These are phyloP conservation scores for Drosophila sp. DNA, from an alignment of 1,140 invertebrate species.

Conservation along the genomic window DNA sequence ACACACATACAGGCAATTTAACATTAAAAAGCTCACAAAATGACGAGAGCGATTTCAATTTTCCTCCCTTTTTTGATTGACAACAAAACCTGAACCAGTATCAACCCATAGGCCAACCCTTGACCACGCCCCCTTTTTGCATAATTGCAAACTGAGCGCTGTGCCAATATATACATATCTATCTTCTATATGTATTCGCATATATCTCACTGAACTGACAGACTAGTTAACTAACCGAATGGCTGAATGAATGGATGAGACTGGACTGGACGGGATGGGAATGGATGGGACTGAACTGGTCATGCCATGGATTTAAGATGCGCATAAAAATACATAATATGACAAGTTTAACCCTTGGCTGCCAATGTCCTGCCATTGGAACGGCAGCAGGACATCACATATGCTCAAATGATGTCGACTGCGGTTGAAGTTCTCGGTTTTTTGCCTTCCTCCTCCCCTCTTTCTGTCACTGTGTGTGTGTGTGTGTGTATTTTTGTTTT, in stretches of 20 bases:
- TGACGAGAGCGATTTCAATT: slow-evolving; percentile 70
- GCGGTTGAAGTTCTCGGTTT: not conserved
- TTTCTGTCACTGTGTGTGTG: not conserved
- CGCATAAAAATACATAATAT: slow-evolving; percentile 60
- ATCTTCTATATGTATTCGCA: slow-evolving; percentile 1
- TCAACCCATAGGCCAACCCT: not conserved
- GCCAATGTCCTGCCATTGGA: slow-evolving; percentile 11
- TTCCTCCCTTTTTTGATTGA: slow-evolving; percentile 49
- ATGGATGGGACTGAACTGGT: not conserved
- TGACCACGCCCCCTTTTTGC: slow-evolving; percentile 42
- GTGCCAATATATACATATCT: slow-evolving; percentile 17
- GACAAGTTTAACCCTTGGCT: slow-evolving; percentile 50
- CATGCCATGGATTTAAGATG: slow-evolving; percentile 48
- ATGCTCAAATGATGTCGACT: slow-evolving; percentile 9
- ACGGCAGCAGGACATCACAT: slow-evolving; percentile 6
- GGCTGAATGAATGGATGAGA: not conserved
- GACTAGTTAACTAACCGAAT: slow-evolving; percentile 1
- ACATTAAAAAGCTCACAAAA: slow-evolving; percentile 62
- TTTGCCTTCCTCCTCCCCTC: not conserved
- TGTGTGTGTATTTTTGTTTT: slow-evolving; percentile 30
- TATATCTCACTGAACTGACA: not conserved
- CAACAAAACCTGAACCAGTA: slow-evolving; percentile 25
- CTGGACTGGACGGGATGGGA: too few species aligned
- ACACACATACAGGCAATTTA: slow-evolving; percentile 58
- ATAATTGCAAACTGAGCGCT: slow-evolving; percentile 57